A percentile compares a stretch with the other conserved stretches of the same genome.
Evolutionary conservation across 2,888 invertebrate species (phyloP).

Genomic region (Acanthopleura granulata): DNA sequence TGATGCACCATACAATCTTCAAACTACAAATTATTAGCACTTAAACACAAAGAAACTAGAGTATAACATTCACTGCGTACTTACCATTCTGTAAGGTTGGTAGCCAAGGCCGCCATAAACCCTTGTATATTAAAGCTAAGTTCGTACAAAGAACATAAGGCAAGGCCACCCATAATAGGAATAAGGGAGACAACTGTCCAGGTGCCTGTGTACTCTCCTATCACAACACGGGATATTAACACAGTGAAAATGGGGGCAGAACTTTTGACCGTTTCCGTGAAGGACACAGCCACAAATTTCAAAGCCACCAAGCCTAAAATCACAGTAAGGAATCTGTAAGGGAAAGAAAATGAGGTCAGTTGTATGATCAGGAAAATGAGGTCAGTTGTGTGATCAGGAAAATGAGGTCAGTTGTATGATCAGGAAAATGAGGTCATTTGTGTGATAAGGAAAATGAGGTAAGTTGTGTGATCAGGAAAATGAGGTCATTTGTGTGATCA

Average conservation of each 20-base stretch:
- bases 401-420: neutral
- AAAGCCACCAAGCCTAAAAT: conserved; percentile 81
- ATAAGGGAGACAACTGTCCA: conserved; percentile 80
- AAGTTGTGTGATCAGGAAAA: neutral
- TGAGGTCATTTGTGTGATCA: neutral
- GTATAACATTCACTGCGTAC: conserved; percentile 29
- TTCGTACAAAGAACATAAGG: conserved; percentile 83
- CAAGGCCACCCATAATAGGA: conserved; percentile 83
- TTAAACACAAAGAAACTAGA: neutral
- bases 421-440: neutral
- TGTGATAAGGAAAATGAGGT: neutral
- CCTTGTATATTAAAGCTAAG: conserved; percentile 81
- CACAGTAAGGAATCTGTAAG: conserved; percentile 79
- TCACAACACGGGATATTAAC: conserved; percentile 76
- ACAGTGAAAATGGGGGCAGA: conserved; percentile 86
- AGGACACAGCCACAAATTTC: conserved; percentile 84
- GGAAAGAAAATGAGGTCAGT: conserved; percentile 22
- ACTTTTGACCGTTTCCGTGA: conserved; percentile 85
- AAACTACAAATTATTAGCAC: conserved; percentile 18
- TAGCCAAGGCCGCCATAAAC: conserved; percentile 81
- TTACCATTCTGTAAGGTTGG: conserved; percentile 83
- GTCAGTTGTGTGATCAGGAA: neutral
- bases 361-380: neutral
- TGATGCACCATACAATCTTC: neutral
- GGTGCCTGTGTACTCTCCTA: conserved; percentile 66